phyloP scores from a whole-genome alignment of 2,888 invertebrate species.

The Aphrophora alni region DNA sequence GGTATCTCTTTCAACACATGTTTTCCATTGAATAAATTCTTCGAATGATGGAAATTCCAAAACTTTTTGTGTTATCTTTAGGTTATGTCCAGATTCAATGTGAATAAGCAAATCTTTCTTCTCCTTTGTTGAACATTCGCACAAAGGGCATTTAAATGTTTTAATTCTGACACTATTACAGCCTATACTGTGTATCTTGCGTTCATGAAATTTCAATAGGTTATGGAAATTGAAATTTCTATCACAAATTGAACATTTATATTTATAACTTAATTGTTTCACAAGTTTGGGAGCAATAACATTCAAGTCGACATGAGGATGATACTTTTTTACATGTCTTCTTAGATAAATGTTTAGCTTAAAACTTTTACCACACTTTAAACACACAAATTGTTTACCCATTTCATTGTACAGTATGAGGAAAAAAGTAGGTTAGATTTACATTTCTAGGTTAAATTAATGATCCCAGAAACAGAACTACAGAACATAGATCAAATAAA shows the following conservation, averaged over 20 bases:
- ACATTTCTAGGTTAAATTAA: too few relatives aligned
- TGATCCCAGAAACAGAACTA: too few relatives aligned
- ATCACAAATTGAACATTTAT: neutral
- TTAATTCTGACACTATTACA: neutral
- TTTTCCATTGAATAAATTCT: neutral
- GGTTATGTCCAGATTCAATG: neutral
- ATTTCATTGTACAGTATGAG: neutral
- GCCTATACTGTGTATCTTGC: neutral
- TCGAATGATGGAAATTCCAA: neutral
- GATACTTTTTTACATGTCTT: neutral
- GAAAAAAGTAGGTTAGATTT: too few relatives aligned
- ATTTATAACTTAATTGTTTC: neutral
- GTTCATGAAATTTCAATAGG: neutral
- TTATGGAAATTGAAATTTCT: neutral
- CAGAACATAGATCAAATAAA: too few relatives aligned
- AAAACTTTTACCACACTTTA: neutral
- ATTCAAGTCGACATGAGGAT: neutral
- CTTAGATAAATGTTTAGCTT: neutral
- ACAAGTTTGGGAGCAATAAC: neutral
- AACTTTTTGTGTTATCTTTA: neutral
- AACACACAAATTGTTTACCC: constrained; percentile 2
- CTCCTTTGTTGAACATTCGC: neutral
- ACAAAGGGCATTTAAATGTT: neutral
- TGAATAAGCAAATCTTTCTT: neutral
- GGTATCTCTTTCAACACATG: neutral